phyloP scores from a whole-genome alignment of 2,797 vertebrate species.

The Gymnopithys bicolor region DNA sequence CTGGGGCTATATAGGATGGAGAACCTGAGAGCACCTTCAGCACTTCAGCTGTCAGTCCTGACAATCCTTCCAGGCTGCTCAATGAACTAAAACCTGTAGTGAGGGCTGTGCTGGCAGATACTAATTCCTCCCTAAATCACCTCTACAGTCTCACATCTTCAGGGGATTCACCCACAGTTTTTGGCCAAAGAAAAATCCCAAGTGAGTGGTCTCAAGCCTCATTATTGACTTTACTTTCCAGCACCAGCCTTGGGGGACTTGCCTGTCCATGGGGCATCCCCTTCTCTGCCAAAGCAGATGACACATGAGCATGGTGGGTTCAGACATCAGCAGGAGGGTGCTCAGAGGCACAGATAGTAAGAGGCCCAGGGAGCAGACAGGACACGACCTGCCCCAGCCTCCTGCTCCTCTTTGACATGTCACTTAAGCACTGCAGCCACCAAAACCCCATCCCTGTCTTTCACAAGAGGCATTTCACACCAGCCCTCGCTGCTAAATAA shows the following conservation, averaged over 20 bases:
- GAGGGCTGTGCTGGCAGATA: neutral
- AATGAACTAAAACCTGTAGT: neutral
- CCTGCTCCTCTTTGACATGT: neutral
- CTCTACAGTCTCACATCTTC: neutral
- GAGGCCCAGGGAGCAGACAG: neutral
- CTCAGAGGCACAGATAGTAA: neutral
- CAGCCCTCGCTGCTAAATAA: constrained; percentile 10
- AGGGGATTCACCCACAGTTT: neutral
- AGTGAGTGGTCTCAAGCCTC: neutral
- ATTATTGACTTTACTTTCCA: neutral
- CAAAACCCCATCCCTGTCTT: accelerated
- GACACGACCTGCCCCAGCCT: neutral
- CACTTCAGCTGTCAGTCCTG: neutral
- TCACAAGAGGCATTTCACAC: neutral
- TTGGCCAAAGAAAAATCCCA: neutral
- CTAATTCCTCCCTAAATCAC: neutral
- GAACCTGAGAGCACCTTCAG: neutral
- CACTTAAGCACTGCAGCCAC: neutral
- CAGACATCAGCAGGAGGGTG: neutral
- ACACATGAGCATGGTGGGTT: accelerated
- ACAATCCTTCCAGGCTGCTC: neutral
- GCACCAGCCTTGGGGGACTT: neutral
- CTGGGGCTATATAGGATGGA: neutral
- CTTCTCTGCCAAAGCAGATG: neutral
- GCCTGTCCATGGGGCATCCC: neutral